Conservation (phyloP, 2,113 vertebrate genomes). For the Isurus oxyrinchus region DNA sequence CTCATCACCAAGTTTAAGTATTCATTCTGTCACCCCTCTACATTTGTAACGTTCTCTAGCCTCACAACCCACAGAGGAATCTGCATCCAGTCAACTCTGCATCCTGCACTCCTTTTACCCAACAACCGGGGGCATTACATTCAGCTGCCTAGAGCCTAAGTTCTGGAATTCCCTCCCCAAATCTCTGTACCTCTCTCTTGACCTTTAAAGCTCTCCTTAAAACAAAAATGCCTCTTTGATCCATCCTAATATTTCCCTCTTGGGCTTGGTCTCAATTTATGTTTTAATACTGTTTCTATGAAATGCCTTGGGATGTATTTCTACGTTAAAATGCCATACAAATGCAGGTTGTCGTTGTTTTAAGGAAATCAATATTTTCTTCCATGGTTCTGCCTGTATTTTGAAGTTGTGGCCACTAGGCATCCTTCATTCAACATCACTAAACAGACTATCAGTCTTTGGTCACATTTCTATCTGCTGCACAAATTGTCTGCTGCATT, state of each 20-base stretch:
- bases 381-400: no score
- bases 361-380: no score
- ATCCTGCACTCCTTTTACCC: not conserved
- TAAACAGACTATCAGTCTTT: not conserved
- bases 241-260: not conserved
- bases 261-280: not conserved
- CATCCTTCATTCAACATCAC: not conserved
- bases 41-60: no score
- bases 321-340: not conserved
- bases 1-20: no score
- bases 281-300: not conserved
- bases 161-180: not conserved
- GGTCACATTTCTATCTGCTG: not conserved
- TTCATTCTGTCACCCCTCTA: no score
- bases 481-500: not conserved
- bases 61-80: no score
- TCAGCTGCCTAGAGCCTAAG: not conserved
- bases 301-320: not conserved
- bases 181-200: no score
- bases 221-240: not conserved
- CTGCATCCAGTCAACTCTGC: no score
- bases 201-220: no score
- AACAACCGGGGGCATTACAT: not conserved
- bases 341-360: no score
- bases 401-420: not conserved